A percentile compares a stretch with the other conserved stretches of the same genome.
Conservation (phyloP, 1,140 invertebrate genomes). For the Eriocheir sinensis region DNA sequence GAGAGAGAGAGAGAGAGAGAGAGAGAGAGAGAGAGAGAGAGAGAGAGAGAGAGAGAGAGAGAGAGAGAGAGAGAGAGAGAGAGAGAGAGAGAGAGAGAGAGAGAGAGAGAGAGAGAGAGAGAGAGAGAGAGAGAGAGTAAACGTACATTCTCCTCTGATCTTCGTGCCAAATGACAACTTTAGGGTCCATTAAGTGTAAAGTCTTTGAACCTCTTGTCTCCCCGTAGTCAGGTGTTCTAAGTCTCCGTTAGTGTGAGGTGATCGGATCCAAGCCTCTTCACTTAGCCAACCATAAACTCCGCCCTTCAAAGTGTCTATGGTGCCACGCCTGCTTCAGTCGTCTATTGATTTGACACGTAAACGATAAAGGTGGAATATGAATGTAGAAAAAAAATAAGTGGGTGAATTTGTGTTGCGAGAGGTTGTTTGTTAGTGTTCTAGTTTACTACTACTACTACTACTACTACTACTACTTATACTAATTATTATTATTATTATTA, state of each 20-base stretch:
- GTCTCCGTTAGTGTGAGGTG: background rate
- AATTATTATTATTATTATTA: background rate
- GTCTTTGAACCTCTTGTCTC: background rate
- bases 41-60: no score
- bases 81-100: no score
- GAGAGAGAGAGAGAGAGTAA: no score
- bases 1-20: no score
- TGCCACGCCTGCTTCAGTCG: no score
- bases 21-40: no score
- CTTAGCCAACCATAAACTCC: background rate
- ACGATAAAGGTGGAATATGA: background rate
- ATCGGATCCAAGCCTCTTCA: background rate
- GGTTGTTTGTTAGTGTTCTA: background rate
- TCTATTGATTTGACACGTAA: background rate
- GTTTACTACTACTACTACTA: no score
- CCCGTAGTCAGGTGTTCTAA: background rate
- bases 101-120: no score
- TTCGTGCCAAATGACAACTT: background rate
- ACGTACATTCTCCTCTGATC: background rate
- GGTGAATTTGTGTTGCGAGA: background rate
- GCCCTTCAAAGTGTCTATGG: background rate
- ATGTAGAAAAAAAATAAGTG: background rate
- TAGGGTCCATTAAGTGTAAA: background rate
- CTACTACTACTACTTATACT: no score
- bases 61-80: no score